Percentiles rank a stretch among this genome's conserved stretches.
Conservation (phyloP, 2,888 invertebrate species). For the Stenodema calcarata region DNA sequence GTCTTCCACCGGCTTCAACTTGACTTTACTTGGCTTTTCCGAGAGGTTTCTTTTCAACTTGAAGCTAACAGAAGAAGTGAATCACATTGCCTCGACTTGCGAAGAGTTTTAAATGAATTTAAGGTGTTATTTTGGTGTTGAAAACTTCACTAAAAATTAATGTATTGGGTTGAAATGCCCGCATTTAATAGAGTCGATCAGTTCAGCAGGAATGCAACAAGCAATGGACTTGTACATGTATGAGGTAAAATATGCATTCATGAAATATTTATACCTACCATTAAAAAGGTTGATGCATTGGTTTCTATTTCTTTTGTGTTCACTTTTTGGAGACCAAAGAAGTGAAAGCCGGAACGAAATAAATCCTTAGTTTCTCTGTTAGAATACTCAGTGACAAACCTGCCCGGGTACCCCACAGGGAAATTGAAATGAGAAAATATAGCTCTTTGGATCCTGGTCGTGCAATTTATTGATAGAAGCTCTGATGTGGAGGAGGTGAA, state of each 20-base stretch:
- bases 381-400: neutral
- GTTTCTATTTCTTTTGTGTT: constrained; percentile 27
- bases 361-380: neutral
- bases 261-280: constrained; percentile 35
- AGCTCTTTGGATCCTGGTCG: neutral
- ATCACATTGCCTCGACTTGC: neutral
- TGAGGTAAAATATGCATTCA: constrained; percentile 23
- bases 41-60: neutral
- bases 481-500: neutral
- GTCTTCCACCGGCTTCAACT: neutral
- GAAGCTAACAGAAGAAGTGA: neutral
- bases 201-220: neutral
- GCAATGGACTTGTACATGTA: neutral
- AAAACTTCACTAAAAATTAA: no score
- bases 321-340: neutral
- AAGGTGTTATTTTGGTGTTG: no score
- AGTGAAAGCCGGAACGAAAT: neutral
- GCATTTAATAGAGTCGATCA: no score
- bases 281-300: neutral
- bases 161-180: no score
- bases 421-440: constrained; percentile 37
- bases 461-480: constrained; percentile 24
- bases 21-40: neutral
- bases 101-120: no score
- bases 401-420: constrained; percentile 16